Evolutionary conservation across 53 echinoderm and acorn worm genomes (phyloP), one percentile per base, ranked within the genome.

Genomic region (Crossaster papposus): DNA sequence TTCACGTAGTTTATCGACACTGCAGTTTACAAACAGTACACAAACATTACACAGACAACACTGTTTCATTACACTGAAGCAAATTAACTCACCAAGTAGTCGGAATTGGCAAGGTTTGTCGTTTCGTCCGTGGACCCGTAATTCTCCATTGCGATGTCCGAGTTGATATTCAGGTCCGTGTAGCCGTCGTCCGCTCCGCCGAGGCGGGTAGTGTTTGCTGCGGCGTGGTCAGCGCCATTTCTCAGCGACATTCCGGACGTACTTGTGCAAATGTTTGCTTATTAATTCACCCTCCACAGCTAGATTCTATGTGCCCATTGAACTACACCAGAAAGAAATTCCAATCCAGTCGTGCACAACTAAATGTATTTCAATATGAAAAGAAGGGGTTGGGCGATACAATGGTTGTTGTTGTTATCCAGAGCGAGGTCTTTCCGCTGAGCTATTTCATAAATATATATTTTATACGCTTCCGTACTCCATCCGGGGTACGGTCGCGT

Each of bases 41-140:
- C 44, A 44, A 5, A 44, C 44, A 44, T 9, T 1, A 44, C 6
- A 44, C 44, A 44, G 9, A 44, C 44, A 7, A 44, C 36, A 38
- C 51, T 52, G n/a, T n/a, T n/a, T n/a, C n/a, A n/a, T n/a, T n/a
- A n/a, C n/a, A n/a, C n/a, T n/a, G n/a, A n/a, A n/a, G 3, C 18
- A 3, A 18, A 15, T 18, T 3, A 2, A 68, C 91, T 90, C 82
- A 96, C 94, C 92, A 95, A n/a, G 54, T 90, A 92, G 58, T 95
- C 93, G n/a, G 74, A 83, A 64, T 90, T 95, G 0, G 88, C 88
- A n/a, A 96, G 86, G 14, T 89, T 83, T 17, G 79, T 84, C 0
- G 96, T 96, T 31, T 96, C 96, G 50, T 89, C 91, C 3, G 93
- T 96, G 1, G 96, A 58, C 10, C 96, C 96, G 77, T 96, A 96